Percentiles rank a stretch among this genome's conserved stretches.
phyloP scores from a whole-genome alignment of 2,113 vertebrate species.

The Podarcis muralis region DNA sequence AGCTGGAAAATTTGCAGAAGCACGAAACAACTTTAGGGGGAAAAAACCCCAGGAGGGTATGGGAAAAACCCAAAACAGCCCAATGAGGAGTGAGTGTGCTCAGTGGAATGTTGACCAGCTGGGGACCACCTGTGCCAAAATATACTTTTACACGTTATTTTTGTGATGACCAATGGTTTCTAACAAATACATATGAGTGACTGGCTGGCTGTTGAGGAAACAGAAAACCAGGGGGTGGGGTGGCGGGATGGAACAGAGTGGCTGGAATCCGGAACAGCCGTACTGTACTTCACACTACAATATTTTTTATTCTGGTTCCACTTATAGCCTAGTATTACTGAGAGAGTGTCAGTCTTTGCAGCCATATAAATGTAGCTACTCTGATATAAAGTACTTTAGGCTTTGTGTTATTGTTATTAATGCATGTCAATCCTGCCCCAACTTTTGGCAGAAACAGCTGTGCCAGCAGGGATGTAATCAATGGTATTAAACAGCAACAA shows the following conservation, averaged over 20 bases:
- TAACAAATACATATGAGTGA: too few species aligned
- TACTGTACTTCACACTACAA: neutral
- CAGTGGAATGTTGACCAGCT: neutral
- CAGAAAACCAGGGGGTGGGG: neutral
- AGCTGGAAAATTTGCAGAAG: too few species aligned
- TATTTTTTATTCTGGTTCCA: neutral
- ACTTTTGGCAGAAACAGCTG: conserved; percentile 74
- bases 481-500: conserved; percentile 59
- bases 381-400: conserved; percentile 65
- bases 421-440: conserved; percentile 67
- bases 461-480: conserved; percentile 69
- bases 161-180: too few species aligned
- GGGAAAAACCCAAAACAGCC: too few species aligned
- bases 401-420: conserved; percentile 70
- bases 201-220: neutral
- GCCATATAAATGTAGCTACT: conserved; percentile 65
- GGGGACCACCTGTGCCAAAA: too few species aligned
- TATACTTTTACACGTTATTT: too few species aligned
- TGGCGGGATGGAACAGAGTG: neutral
- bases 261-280: neutral
- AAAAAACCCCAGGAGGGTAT: too few species aligned
- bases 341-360: conserved; percentile 68
- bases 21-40: too few species aligned
- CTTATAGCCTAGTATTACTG: conserved; percentile 79
- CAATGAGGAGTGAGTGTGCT: neutral